Evolutionary conservation across 2,888 invertebrate species (phyloP).

Genomic region (Yponomeuta malinellus): DNA sequence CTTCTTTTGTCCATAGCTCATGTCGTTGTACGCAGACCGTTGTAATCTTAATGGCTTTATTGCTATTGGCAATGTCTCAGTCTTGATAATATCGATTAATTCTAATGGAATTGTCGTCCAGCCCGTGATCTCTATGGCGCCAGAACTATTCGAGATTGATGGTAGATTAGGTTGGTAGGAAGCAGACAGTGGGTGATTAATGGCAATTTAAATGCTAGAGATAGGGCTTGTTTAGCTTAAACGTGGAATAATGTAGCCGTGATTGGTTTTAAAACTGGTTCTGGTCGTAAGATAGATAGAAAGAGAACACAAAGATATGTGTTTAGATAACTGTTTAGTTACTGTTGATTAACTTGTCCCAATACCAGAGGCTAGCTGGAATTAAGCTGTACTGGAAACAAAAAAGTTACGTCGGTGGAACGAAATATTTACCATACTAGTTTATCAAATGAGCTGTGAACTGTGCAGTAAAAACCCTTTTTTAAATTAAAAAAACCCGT

Average conservation of each 20-base stretch:
- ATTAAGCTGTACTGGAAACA: too few relatives aligned
- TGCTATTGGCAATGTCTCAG: conserved; percentile 18
- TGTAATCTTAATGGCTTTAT: conserved; percentile 34
- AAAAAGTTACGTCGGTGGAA: too few relatives aligned
- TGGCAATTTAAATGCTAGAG: not conserved
- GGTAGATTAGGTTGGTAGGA: not conserved
- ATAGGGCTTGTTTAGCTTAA: not conserved
- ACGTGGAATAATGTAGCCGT: not conserved
- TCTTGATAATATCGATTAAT: not conserved
- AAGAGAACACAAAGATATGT: too few relatives aligned
- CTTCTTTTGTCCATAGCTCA: not conserved
- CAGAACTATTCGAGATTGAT: not conserved
- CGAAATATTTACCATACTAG: too few relatives aligned
- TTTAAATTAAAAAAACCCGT: too few relatives aligned
- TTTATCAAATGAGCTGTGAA: too few relatives aligned
- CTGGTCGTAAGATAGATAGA: too few relatives aligned
- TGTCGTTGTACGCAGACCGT: not conserved
- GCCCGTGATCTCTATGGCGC: not conserved
- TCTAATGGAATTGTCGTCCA: not conserved
- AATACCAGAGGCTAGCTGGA: too few relatives aligned
- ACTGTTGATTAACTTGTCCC: too few relatives aligned
- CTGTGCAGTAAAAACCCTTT: too few relatives aligned
- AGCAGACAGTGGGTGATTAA: not conserved
- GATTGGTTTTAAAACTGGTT: not conserved
- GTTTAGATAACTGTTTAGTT: too few relatives aligned